Conservation (phyloP, 1,140 invertebrate species). For the Cheumatopsyche charites region DNA sequence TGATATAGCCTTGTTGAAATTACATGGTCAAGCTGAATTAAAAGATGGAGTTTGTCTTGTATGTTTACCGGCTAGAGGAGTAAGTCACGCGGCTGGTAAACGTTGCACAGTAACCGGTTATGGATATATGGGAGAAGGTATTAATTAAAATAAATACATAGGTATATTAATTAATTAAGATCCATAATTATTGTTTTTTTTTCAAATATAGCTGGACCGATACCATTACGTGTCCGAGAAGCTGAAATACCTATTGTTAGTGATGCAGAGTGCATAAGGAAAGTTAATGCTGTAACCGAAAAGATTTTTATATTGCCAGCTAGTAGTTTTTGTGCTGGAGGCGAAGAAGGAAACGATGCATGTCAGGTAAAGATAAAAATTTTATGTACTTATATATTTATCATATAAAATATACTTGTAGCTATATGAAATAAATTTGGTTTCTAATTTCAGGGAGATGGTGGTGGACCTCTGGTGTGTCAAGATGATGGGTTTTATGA, state of each 20-base stretch:
- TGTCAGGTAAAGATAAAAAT: slow-evolving; percentile 85
- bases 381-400: too few species aligned
- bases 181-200: slow-evolving; percentile 29
- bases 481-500: slow-evolving; percentile 93
- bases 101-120: slow-evolving; percentile 92
- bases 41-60: slow-evolving; percentile 79
- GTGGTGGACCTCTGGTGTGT: slow-evolving; percentile 89
- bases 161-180: neutral
- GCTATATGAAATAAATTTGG: too few species aligned
- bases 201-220: slow-evolving; percentile 83
- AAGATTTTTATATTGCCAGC: slow-evolving; percentile 92
- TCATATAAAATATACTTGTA: slow-evolving; percentile 35
- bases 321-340: slow-evolving; percentile 91
- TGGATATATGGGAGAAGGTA: slow-evolving; percentile 93
- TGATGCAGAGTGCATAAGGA: slow-evolving; percentile 87
- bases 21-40: slow-evolving; percentile 88
- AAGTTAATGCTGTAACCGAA: slow-evolving; percentile 92
- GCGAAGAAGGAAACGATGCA: slow-evolving; percentile 89
- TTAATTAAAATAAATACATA: slow-evolving; percentile 42
- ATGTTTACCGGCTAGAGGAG: slow-evolving; percentile 85
- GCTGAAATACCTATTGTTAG: slow-evolving; percentile 93
- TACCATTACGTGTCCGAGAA: slow-evolving; percentile 85
- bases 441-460: slow-evolving; percentile 74
- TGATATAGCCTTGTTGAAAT: slow-evolving; percentile 91
- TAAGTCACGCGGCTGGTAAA: slow-evolving; percentile 84